Conservation (phyloP, 2,888 invertebrate genomes). For the Sminthurinus aureus region DNA sequence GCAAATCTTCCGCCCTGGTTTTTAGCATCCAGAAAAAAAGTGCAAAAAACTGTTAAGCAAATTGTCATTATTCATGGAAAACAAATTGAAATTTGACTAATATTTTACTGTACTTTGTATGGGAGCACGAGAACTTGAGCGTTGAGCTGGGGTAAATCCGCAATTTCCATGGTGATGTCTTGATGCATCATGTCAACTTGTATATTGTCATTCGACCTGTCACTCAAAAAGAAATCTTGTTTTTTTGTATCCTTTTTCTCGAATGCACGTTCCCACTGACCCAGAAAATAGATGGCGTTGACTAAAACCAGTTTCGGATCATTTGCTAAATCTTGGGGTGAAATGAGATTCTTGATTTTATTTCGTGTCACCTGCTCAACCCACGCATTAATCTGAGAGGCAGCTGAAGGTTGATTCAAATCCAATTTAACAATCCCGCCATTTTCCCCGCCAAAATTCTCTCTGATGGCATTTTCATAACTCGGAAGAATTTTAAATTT, state of each 20-base stretch:
- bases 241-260: constrained; percentile 59
- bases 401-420: constrained; percentile 32
- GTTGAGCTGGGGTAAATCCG: constrained; percentile 56
- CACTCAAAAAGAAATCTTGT: constrained; percentile 60
- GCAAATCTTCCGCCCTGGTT: too few species aligned
- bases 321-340: too few species aligned
- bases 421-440: too few species aligned
- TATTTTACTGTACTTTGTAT: constrained; percentile 61
- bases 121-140: constrained; percentile 62
- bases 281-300: constrained; percentile 63
- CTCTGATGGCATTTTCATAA: background rate
- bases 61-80: too few species aligned
- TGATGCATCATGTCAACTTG: constrained; percentile 64
- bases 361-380: constrained; percentile 39
- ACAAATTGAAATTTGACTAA: too few species aligned
- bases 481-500: constrained; percentile 46
- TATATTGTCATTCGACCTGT: constrained; percentile 39
- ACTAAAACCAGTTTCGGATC: constrained; percentile 57
- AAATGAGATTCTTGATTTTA: too few species aligned
- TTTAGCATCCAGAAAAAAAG: too few species aligned
- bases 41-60: too few species aligned
- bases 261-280: constrained; percentile 60
- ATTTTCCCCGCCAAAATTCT: background rate
- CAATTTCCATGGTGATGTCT: constrained; percentile 62
- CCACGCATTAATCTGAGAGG: constrained; percentile 59